Conservation (phyloP, 2,797 vertebrate genomes). For the Oryzias dopingdopingensis region DNA sequence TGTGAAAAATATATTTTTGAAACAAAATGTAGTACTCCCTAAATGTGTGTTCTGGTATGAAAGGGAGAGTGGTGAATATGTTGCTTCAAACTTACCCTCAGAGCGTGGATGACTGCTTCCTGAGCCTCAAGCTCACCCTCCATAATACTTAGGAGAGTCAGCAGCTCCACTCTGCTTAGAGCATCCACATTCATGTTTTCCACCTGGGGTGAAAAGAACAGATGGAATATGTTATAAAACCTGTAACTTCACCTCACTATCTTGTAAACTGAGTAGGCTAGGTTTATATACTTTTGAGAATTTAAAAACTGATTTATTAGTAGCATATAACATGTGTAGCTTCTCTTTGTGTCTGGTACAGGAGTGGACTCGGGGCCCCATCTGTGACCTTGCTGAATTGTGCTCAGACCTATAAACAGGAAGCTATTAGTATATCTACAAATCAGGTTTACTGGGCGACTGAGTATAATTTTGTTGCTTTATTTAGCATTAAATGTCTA, state of each 20-base stretch:
- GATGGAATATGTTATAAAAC: not conserved
- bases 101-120: slow-evolving; percentile 94
- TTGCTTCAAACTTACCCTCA: slow-evolving; percentile 83
- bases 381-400: slow-evolving; percentile 49
- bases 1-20: too few relatives aligned
- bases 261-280: not conserved
- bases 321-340: not conserved
- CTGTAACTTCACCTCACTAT: slow-evolving; percentile 3
- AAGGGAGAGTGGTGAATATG: slow-evolving; percentile 6
- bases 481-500: slow-evolving; percentile 6
- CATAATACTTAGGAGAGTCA: slow-evolving; percentile 94
- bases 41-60: slow-evolving; percentile 1
- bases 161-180: slow-evolving; percentile 93
- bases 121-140: slow-evolving; percentile 97
- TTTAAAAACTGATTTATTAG: slow-evolving; percentile 8
- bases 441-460: slow-evolving; percentile 39
- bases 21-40: not conserved
- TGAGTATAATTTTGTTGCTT: slow-evolving; percentile 24
- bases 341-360: slow-evolving; percentile 12
- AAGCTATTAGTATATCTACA: slow-evolving; percentile 66
- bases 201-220: slow-evolving; percentile 68
- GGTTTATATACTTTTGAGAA: not conserved
- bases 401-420: slow-evolving; percentile 59
- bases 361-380: slow-evolving; percentile 26
- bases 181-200: slow-evolving; percentile 98